Conservation (phyloP, 2,113 vertebrate genomes). For the Lophotis ruficrista region DNA sequence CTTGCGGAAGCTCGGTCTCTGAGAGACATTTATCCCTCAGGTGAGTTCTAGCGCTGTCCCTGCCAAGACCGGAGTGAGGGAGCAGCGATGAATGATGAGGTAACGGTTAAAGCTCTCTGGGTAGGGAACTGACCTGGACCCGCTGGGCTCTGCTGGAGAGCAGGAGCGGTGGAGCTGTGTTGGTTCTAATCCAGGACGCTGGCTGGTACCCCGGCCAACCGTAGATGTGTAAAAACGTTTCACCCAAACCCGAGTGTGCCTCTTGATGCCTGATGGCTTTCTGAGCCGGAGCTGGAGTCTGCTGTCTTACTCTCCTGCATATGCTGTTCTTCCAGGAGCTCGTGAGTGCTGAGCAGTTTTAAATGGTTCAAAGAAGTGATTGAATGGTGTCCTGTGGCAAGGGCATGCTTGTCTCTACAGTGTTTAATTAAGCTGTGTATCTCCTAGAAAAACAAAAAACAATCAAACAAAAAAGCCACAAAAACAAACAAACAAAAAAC, state of each 20-base stretch:
- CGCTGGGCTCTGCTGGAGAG: not conserved
- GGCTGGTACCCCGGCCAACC: not conserved
- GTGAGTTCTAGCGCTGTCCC: not conserved
- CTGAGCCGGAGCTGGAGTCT: not conserved
- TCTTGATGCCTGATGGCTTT: not conserved
- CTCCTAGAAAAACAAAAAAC: too few relatives aligned
- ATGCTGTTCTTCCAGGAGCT: not conserved
- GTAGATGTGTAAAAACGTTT: not conserved
- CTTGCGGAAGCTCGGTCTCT: not conserved
- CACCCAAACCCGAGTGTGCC: accelerated
- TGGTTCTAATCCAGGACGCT: not conserved
- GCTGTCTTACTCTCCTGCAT: too few relatives aligned
- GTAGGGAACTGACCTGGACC: not conserved
- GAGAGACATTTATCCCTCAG: not conserved
- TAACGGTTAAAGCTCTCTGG: not conserved
- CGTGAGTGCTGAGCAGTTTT: too few relatives aligned
- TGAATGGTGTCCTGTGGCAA: not conserved
- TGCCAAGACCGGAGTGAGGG: not conserved
- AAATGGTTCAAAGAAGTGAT: not conserved
- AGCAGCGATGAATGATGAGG: not conserved
- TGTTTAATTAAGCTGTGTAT: not conserved
- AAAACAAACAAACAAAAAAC: too few relatives aligned
- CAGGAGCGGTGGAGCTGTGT: not conserved
- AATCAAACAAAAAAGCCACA: too few relatives aligned
- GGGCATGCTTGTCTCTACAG: not conserved